Conservation (phyloP, 2,113 vertebrate species). For the Bubo blakistoni region DNA sequence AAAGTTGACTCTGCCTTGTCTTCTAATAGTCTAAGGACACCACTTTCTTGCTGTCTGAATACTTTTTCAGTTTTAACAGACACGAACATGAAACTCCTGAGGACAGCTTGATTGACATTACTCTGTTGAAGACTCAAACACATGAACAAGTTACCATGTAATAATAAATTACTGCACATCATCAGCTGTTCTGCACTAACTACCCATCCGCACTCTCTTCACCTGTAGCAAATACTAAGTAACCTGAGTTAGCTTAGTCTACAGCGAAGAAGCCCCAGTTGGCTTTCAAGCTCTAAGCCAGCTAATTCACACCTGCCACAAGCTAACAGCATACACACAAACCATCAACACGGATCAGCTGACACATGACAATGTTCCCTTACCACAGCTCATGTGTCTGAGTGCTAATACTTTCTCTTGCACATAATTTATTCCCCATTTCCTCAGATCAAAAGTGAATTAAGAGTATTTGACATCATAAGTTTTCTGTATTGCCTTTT, state of each 20-base stretch:
- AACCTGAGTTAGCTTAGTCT: background rate
- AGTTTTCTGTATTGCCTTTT: background rate
- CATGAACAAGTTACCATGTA: background rate
- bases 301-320: constrained; percentile 32
- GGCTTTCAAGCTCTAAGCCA: background rate
- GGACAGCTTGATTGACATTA: background rate
- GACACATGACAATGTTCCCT: background rate
- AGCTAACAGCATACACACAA: background rate
- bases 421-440: background rate
- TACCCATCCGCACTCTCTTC: background rate
- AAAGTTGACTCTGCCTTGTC: background rate
- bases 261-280: background rate
- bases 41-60: background rate
- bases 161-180: background rate
- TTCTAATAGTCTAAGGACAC: background rate
- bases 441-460: background rate
- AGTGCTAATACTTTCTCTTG: background rate
- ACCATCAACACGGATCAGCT: background rate
- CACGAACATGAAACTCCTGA: background rate
- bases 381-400: background rate
- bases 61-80: background rate
- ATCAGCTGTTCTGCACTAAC: background rate
- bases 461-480: background rate
- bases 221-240: background rate
- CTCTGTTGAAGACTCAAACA: background rate